Evolutionary conservation across 2,797 vertebrate species (phyloP).

Genomic region (Borostomias antarcticus): DNA sequence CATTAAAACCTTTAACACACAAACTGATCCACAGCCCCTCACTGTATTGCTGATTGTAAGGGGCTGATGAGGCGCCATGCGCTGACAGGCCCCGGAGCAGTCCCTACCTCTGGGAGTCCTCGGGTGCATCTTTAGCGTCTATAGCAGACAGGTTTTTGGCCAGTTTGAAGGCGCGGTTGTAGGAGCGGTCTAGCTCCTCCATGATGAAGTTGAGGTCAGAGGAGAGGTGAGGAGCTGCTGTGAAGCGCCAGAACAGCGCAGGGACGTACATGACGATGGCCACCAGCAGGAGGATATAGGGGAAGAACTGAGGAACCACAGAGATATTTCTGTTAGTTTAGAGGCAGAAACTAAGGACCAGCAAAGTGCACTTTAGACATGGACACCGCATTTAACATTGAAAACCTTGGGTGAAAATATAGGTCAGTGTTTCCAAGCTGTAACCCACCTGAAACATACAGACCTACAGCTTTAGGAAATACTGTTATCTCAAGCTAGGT

Average conservation of each 20-base stretch:
- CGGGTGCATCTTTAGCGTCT: slow-evolving; percentile 52
- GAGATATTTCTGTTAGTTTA: too few species aligned
- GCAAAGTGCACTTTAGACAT: background rate
- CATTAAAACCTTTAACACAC: too few species aligned
- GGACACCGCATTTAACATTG: background rate
- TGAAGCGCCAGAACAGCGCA: slow-evolving; percentile 88
- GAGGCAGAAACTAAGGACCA: background rate
- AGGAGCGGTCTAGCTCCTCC: slow-evolving; percentile 96
- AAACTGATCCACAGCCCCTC: too few species aligned
- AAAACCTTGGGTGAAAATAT: background rate
- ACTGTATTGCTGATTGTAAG: too few species aligned
- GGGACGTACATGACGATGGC: slow-evolving; percentile 91
- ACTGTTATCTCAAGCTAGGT: background rate
- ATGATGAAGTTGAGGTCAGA: slow-evolving; percentile 95
- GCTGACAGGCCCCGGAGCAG: background rate
- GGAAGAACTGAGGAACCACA: slow-evolving; percentile 84
- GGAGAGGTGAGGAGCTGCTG: slow-evolving; percentile 87
- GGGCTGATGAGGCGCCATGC: too few species aligned
- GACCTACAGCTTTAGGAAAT: background rate
- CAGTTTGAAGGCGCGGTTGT: slow-evolving; percentile 88
- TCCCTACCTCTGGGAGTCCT: slow-evolving; percentile 63
- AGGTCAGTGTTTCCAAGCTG: background rate
- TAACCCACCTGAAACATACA: background rate
- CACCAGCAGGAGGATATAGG: slow-evolving; percentile 88
- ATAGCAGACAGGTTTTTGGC: slow-evolving; percentile 78